phyloP scores from a whole-genome alignment of 2,888 invertebrate species.

The Listrodromus nycthemerus region DNA sequence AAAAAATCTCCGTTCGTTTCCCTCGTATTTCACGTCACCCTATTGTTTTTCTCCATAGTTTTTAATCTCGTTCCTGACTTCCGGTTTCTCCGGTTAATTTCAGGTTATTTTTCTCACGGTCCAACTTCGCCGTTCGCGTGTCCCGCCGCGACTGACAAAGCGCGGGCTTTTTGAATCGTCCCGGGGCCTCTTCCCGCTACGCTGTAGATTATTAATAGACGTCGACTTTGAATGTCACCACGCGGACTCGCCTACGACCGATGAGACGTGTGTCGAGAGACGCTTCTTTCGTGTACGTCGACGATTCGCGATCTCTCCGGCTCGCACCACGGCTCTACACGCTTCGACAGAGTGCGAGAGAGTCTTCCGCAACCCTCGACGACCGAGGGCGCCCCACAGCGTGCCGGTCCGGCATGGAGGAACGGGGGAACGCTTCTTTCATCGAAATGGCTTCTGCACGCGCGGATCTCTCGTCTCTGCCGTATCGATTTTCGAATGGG shows the following conservation, averaged over 20 bases:
- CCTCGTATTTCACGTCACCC: too few relatives aligned
- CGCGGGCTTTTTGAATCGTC: slow-evolving; percentile 34
- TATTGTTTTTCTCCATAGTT: slow-evolving; percentile 24
- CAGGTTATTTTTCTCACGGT: neutral
- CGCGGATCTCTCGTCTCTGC: neutral
- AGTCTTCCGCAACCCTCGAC: slow-evolving; percentile 18
- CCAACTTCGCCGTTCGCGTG: neutral
- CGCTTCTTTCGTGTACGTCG: neutral
- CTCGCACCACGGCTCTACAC: too few relatives aligned
- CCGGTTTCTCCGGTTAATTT: slow-evolving; percentile 28
- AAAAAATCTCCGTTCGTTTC: too few relatives aligned
- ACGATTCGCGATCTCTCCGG: neutral
- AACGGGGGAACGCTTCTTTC: slow-evolving; percentile 25
- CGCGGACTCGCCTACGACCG: neutral
- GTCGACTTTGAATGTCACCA: slow-evolving; percentile 52
- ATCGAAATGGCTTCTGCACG: slow-evolving; percentile 12
- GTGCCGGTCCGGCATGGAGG: neutral
- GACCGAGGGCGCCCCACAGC: slow-evolving; percentile 24
- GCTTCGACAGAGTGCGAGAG: too few relatives aligned
- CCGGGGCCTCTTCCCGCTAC: slow-evolving; percentile 54
- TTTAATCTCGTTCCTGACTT: slow-evolving; percentile 37
- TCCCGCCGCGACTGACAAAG: slow-evolving; percentile 24
- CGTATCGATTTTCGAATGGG: slow-evolving; percentile 53
- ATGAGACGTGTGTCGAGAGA: slow-evolving; percentile 20
- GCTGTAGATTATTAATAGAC: slow-evolving; percentile 60